A percentile compares a stretch with the other conserved stretches of the same genome.
Conservation (phyloP, 1,140 invertebrate species). For the Calycopis cecrops region DNA sequence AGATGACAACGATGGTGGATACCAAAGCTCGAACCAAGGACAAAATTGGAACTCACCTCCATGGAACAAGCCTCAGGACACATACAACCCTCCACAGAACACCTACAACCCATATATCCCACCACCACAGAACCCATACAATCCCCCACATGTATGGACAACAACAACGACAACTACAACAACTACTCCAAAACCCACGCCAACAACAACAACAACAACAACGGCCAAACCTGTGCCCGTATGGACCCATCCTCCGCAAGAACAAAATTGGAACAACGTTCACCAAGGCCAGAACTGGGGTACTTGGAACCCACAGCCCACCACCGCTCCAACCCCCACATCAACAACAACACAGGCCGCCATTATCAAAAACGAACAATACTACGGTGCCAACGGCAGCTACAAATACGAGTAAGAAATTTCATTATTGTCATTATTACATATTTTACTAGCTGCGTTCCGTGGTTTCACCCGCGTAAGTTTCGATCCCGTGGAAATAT, state of each 20-base stretch:
- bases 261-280: neutral
- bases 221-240: neutral
- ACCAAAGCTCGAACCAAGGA: constrained; percentile 18
- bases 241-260: neutral
- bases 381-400: constrained; percentile 72
- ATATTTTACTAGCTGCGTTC: too few relatives aligned
- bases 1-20: constrained; percentile 10
- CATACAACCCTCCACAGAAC: constrained; percentile 17
- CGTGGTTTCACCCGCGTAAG: too few relatives aligned
- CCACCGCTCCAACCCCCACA: constrained; percentile 17
- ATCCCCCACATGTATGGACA: constrained; percentile 13
- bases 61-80: constrained; percentile 25
- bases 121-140: constrained; percentile 12
- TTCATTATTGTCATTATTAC: too few relatives aligned
- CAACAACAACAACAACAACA: neutral
- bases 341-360: constrained; percentile 54
- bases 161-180: neutral
- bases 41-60: constrained; percentile 17
- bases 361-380: constrained; percentile 75
- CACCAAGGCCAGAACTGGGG: neutral
- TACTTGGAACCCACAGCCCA: constrained; percentile 8
- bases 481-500: too few relatives aligned
- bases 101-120: constrained; percentile 2
- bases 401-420: constrained; percentile 77
- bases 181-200: neutral